phyloP scores from a whole-genome alignment of 2,113 vertebrate genomes.

The Bubalus kerabau region DNA sequence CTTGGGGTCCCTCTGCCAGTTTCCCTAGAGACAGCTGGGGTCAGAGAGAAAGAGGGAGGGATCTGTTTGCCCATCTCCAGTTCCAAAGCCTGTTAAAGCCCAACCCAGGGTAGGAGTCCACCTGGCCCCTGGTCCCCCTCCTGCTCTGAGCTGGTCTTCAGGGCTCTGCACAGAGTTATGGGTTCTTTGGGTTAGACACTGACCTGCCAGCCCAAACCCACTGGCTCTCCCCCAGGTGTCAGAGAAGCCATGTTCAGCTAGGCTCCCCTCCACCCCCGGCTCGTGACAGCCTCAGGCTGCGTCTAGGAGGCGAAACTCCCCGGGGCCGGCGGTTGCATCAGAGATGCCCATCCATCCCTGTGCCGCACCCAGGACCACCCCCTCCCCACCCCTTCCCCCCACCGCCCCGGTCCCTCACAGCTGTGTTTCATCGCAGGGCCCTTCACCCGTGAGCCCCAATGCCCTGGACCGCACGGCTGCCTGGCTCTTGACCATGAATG shows the following conservation, averaged over 20 bases:
- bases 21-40: background rate
- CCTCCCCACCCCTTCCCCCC: background rate
- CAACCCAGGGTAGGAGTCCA: background rate
- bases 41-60: background rate
- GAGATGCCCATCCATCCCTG: background rate
- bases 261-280: background rate
- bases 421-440: constrained; percentile 94
- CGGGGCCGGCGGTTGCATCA: background rate
- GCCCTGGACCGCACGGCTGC: constrained; percentile 99
- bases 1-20: background rate
- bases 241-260: background rate
- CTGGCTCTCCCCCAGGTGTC: background rate
- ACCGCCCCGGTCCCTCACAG: background rate
- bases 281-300: background rate
- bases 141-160: background rate
- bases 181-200: background rate
- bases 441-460: constrained; percentile 98
- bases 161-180: background rate
- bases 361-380: background rate
- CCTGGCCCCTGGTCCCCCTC: background rate
- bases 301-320: background rate
- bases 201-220: background rate
- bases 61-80: background rate
- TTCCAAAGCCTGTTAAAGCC: background rate
- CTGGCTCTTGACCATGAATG: constrained; percentile 99